Base-by-base conservation (phyloP, 2,797 vertebrate species). In the Macropus fuliginosus region DNA sequence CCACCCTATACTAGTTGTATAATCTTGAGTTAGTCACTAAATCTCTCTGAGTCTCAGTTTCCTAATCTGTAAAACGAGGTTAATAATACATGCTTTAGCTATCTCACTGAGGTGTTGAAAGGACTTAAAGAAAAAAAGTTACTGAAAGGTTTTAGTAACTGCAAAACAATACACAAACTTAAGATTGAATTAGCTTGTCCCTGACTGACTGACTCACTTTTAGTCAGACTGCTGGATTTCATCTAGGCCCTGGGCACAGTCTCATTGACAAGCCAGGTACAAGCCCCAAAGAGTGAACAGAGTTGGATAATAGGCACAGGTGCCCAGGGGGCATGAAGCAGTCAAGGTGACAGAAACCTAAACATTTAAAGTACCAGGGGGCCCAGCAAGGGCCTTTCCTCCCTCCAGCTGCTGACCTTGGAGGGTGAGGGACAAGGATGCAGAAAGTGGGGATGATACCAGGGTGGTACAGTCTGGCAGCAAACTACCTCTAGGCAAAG, bases 291-390 rank as follows among this genome's bases (percentile, higher is more conserved):
- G 92, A 91, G 74, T n/a, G 3, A 54, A 21, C 55, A 91, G 81
- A 56, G 2, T 0, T 34, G 28, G 55, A 16, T 92, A 92, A 56
- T 0, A 55, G 14, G 1, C 8, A 34, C 46, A n/a, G 66, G 90
- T 92, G 50, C 28, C 89, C 57, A 87, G 74, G 74, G 74, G 74
- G 74, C 74, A 87, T 87, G 74, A 87, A 87, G 74, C 74, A 87
- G 74, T 87, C 74, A 87, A 87, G 74, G 74, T 87, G 74, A 87
- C 74, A 87, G 74, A 87, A 87, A 87, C 74, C 40, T 87, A 87
- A 87, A 87, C 74, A 87, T 87, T 81, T 87, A 87, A 46, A 87
- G 74, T 87, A 29, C n/a, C 2, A 1, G 8, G 9, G 29, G 94
- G 6, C n/a, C 90, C 62, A 5, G 46, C 46, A 18, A 14, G 81